These are phyloP conservation scores for Rotaria macrura DNA, from an alignment of 2,888 invertebrate species.

Conservation along the genomic window DNA sequence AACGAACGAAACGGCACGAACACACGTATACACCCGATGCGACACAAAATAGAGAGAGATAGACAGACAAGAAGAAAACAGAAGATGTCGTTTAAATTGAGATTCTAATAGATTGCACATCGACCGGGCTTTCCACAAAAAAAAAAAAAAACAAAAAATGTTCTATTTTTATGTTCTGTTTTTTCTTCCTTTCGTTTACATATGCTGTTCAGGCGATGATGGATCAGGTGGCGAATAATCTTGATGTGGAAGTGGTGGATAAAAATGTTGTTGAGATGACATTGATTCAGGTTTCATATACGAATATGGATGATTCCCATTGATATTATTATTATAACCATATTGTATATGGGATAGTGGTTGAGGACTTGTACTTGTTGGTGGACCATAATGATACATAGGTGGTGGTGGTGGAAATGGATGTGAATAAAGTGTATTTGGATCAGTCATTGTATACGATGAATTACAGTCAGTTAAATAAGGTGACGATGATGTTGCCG, in stretches of 20 bases:
- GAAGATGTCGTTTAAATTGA: conserved; percentile 7
- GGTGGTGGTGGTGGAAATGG: not conserved
- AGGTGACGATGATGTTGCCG: not conserved
- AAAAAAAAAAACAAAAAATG: not conserved
- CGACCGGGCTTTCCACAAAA: not conserved
- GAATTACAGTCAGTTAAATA: not conserved
- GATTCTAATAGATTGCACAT: conserved; percentile 12
- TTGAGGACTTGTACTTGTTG: not conserved
- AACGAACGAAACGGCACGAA: conserved; percentile 12
- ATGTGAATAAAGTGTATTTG: not conserved
- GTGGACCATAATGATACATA: not conserved
- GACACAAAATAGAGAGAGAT: not conserved
- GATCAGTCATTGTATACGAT: not conserved
- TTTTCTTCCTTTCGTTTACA: not conserved
- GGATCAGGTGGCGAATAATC: not conserved
- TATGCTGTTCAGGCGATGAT: conserved; percentile 6
- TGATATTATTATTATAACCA: not conserved
- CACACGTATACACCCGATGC: conserved; percentile 12
- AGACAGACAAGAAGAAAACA: not conserved
- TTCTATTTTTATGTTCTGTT: not conserved
- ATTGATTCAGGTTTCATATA: not conserved
- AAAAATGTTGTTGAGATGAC: not conserved
- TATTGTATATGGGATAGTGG: not conserved
- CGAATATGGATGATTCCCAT: not conserved
- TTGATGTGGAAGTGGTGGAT: not conserved